Evolutionary conservation across 2,888 invertebrate species (phyloP).

Genomic region (Caradrina kadenii): DNA sequence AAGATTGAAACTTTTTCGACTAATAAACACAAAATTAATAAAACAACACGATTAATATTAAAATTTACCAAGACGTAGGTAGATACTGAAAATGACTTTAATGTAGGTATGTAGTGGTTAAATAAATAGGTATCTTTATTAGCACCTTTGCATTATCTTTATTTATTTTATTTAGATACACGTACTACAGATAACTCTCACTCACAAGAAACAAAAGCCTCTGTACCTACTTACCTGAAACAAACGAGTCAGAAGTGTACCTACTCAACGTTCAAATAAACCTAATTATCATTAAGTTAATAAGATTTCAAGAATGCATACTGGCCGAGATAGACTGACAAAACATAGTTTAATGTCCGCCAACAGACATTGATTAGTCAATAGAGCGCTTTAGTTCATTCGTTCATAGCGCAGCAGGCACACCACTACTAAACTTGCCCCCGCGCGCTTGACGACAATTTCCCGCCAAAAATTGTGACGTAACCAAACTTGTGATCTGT

Average conservation of each 20-base stretch:
- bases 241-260: constrained; percentile 19
- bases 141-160: constrained; percentile 1
- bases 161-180: background rate
- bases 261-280: constrained; percentile 27
- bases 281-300: constrained; percentile 58
- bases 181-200: background rate
- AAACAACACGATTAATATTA: no score
- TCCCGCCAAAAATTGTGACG: constrained; percentile 71
- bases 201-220: constrained; percentile 16
- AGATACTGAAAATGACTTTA: background rate
- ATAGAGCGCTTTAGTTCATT: constrained; percentile 56
- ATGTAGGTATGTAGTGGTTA: no score
- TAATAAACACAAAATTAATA: no score
- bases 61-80: no score
- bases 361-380: constrained; percentile 57
- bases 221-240: constrained; percentile 13
- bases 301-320: constrained; percentile 53
- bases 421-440: constrained; percentile 49
- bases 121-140: no score
- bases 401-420: constrained; percentile 45
- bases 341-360: constrained; percentile 49
- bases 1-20: no score
- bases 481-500: constrained; percentile 48
- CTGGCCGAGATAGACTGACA: constrained; percentile 47
- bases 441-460: constrained; percentile 51